These are phyloP conservation scores for Caenorhabditis japonica DNA, from an alignment of 2,888 invertebrate species.

Conservation along the genomic window DNA sequence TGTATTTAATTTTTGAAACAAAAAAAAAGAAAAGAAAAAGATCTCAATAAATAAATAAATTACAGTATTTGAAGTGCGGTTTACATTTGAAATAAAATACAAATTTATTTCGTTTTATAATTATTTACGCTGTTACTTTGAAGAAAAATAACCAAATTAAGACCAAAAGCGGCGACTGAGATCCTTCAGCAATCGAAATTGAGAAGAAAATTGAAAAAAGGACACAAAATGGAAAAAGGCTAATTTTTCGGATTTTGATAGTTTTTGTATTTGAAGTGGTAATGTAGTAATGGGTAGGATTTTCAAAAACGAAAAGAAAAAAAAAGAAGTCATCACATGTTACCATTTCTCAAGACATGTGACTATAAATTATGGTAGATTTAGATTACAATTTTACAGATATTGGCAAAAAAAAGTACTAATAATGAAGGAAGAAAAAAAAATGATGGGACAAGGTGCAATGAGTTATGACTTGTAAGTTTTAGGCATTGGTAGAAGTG, in stretches of 20 bases:
- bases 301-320: conserved; percentile 7
- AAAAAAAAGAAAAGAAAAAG: not conserved
- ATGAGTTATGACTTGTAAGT: not conserved
- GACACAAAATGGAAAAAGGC: conserved; percentile 9
- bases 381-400: conserved; percentile 9
- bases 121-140: too few relatives aligned
- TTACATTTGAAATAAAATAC: conserved; percentile 1
- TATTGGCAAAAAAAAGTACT: not conserved
- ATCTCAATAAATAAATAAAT: not conserved
- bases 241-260: conserved; percentile 16
- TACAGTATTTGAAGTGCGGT: too few relatives aligned
- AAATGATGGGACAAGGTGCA: not conserved
- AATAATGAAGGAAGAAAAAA: not conserved
- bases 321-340: conserved; percentile 8
- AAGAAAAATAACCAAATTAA: conserved; percentile 3
- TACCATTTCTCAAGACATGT: conserved; percentile 5
- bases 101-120: not conserved
- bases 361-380: not conserved
- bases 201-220: conserved; percentile 47
- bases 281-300: conserved; percentile 1
- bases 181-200: conserved; percentile 58
- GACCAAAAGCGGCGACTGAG: conserved; percentile 5
- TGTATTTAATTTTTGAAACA: not conserved
- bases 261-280: too few relatives aligned
- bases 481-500: conserved; percentile 12